Conservation (phyloP, 37 sponge, comb jelly and placozoan species). For the Halisarca cf. caerulea region DNA sequence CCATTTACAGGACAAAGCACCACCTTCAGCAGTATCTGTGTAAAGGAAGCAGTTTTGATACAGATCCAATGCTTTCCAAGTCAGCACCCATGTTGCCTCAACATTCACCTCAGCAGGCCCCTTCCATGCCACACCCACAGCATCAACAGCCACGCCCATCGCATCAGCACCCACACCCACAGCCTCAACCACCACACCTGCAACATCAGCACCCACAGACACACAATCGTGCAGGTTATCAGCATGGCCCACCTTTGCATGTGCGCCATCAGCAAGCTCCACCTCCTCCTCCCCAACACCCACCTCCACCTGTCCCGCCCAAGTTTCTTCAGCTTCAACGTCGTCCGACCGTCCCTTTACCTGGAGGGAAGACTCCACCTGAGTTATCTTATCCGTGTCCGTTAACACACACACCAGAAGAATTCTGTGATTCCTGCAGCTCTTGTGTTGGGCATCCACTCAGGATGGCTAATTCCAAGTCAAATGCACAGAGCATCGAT, state of each 20-base stretch:
- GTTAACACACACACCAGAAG: not conserved
- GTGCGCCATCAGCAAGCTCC: not conserved
- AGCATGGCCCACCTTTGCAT: not conserved
- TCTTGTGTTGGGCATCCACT: not conserved
- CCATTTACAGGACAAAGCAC: not conserved
- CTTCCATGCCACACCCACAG: not conserved
- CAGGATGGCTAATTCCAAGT: too few relatives aligned
- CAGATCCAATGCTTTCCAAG: not conserved
- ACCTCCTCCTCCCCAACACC: not conserved
- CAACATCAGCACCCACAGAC: too few relatives aligned
- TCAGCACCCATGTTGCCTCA: slow-evolving; percentile 13
- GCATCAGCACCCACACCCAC: not conserved
- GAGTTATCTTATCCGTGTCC: too few relatives aligned
- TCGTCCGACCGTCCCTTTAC: not conserved
- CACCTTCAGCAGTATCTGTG: too few relatives aligned
- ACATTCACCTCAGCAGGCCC: not conserved
- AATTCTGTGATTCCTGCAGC: not conserved
- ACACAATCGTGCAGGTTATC: too few relatives aligned
- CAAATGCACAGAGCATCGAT: not conserved
- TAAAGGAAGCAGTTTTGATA: not conserved
- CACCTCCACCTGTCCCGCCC: not conserved
- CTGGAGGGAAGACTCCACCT: not conserved
- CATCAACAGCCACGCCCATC: not conserved
- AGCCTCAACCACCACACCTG: too few relatives aligned
- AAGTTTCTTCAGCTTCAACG: not conserved